A percentile compares a stretch with the other conserved stretches of the same genome.
Conservation (phyloP, 2,888 invertebrate genomes). For the Aproaerema taeniolella region DNA sequence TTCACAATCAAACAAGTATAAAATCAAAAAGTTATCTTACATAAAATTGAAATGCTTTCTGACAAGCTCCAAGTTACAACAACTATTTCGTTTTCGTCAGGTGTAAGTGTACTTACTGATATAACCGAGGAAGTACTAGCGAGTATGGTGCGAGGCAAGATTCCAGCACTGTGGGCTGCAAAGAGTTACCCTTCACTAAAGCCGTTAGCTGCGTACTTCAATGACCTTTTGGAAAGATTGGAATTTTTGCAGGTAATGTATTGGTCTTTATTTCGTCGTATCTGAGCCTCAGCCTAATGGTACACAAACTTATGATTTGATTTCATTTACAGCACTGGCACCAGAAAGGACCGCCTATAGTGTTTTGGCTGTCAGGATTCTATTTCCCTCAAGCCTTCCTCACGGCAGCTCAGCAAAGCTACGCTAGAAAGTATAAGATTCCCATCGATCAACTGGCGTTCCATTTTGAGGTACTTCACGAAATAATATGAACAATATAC, state of each 20-base stretch:
- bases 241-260: conserved; percentile 85
- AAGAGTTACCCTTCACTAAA: conserved; percentile 95
- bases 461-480: conserved; percentile 87
- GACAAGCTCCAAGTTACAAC: too few species aligned
- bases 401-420: conserved; percentile 95
- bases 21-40: too few species aligned
- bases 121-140: conserved; percentile 91
- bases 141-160: conserved; percentile 88
- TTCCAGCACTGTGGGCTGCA: conserved; percentile 90
- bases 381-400: conserved; percentile 97
- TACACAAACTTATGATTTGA: too few species aligned
- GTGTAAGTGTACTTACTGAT: conserved; percentile 90
- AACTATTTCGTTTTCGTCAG: too few species aligned
- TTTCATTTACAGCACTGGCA: conserved; percentile 83
- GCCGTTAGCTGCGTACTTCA: conserved; percentile 92
- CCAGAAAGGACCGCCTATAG: conserved; percentile 85
- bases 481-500: too few species aligned
- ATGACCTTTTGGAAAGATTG: conserved; percentile 88
- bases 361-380: conserved; percentile 96
- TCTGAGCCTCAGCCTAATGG: too few species aligned
- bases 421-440: conserved; percentile 92
- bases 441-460: conserved; percentile 93
- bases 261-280: neutral
- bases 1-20: too few species aligned
- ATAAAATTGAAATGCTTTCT: too few species aligned